These are phyloP conservation scores for Rhodophaea formosa DNA, from an alignment of 2,888 invertebrate species.

Conservation along the genomic window DNA sequence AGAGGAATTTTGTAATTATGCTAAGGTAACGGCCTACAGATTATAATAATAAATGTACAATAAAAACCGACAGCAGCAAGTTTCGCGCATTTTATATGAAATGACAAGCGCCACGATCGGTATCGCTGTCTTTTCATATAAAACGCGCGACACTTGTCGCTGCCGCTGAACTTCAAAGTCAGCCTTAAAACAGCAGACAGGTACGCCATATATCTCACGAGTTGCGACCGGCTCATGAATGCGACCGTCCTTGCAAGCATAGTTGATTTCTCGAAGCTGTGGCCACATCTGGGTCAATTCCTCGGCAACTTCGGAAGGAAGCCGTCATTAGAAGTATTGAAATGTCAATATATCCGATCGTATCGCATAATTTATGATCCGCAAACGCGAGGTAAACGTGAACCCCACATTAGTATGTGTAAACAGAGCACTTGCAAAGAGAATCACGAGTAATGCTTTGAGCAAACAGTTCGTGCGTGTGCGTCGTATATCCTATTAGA, in stretches of 20 bases:
- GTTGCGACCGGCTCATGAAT: conserved; percentile 53
- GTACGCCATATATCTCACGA: conserved; percentile 39
- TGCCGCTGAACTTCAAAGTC: too few species aligned
- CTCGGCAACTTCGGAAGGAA: conserved; percentile 29
- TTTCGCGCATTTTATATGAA: too few species aligned
- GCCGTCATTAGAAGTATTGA: neutral
- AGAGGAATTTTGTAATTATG: too few species aligned
- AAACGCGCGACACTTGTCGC: too few species aligned
- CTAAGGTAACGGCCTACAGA: too few species aligned
- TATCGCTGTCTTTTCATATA: too few species aligned
- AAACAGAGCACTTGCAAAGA: conserved; percentile 30
- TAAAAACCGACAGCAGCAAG: too few species aligned
- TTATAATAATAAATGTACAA: too few species aligned
- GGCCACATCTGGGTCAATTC: conserved; percentile 52
- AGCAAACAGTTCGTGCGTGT: conserved; percentile 28
- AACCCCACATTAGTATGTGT: conserved; percentile 19
- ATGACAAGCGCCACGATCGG: too few species aligned
- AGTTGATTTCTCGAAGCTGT: conserved; percentile 45
- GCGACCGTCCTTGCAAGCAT: conserved; percentile 63
- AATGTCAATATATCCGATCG: conserved; percentile 15
- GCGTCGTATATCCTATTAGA: conserved; percentile 29
- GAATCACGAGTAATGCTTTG: conserved; percentile 32
- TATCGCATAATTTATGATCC: conserved; percentile 12
- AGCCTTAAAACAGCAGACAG: conserved; percentile 40
- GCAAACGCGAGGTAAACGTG: conserved; percentile 24